Percentiles rank a stretch among this genome's conserved stretches.
Conservation (phyloP, 1,140 invertebrate genomes). For the Lordiphosa clarofinis region DNA sequence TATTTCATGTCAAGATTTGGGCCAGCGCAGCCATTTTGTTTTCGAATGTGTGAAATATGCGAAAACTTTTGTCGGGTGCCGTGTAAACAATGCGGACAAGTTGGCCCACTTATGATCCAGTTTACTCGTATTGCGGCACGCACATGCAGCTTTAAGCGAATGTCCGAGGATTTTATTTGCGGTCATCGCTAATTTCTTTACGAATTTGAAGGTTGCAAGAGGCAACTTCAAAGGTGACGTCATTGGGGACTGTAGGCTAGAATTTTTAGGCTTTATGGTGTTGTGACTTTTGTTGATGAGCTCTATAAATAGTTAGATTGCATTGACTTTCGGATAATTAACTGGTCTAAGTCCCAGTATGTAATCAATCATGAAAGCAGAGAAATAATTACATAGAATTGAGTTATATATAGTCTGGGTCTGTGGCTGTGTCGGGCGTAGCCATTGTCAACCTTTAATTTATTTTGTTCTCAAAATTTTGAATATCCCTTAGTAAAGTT, state of each 20-base stretch:
- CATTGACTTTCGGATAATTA: constrained; percentile 42
- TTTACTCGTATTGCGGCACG: constrained; percentile 48
- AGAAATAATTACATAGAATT: no score
- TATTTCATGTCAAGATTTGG: constrained; percentile 64
- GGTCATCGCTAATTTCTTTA: constrained; percentile 26
- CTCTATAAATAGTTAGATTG: constrained; percentile 43
- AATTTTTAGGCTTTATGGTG: constrained; percentile 14
- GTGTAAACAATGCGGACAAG: constrained; percentile 60
- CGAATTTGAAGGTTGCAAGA: constrained; percentile 52
- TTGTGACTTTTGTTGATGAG: constrained; percentile 28
- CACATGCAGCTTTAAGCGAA: constrained; percentile 19
- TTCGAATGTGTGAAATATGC: constrained; percentile 40
- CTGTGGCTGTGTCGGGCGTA: no score
- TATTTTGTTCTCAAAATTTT: no score
- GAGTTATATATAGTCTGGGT: no score
- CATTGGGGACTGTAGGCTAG: constrained; percentile 13
- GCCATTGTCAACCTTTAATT: no score
- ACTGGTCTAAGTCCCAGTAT: constrained; percentile 25
- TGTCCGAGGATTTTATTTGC: constrained; percentile 35
- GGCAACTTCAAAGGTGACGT: constrained; percentile 40
- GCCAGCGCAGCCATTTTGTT: constrained; percentile 60
- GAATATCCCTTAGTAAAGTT: no score
- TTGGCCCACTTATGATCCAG: constrained; percentile 55
- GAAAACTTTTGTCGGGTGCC: constrained; percentile 34
- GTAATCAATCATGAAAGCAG: constrained; percentile 48